Percentiles rank a stretch among this genome's conserved stretches.
Evolutionary conservation across 2,797 vertebrate species (phyloP).

Genomic region (Gallinago stenura): DNA sequence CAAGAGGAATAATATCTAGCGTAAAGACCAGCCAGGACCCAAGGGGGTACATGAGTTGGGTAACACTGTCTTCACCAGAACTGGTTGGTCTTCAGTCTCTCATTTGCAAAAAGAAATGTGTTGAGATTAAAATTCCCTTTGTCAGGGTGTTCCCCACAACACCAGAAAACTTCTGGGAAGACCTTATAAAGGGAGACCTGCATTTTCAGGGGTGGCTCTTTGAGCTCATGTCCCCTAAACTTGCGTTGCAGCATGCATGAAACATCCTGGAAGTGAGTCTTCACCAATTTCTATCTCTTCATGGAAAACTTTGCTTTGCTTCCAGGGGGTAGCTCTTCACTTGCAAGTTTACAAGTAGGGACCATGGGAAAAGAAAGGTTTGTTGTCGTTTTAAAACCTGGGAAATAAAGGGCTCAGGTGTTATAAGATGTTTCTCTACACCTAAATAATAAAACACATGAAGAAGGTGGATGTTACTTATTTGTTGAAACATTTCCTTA

Average conservation of each 20-base stretch:
- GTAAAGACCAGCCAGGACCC: background rate
- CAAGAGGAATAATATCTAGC: background rate
- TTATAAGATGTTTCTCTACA: background rate
- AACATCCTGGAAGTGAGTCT: background rate
- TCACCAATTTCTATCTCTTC: background rate
- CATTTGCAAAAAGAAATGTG: background rate
- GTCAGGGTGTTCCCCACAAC: background rate
- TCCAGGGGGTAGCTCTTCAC: background rate
- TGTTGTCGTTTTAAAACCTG: background rate
- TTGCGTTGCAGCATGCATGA: background rate
- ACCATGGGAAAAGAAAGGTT: background rate
- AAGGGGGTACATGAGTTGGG: background rate
- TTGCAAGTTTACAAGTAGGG: background rate
- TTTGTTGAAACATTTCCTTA: slow-evolving; percentile 7
- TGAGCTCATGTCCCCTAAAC: background rate
- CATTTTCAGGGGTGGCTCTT: background rate
- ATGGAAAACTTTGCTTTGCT: background rate
- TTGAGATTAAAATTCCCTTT: background rate
- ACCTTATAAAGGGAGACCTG: background rate
- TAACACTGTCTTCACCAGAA: background rate
- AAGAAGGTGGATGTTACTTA: background rate
- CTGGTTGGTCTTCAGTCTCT: background rate
- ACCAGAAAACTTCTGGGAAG: background rate
- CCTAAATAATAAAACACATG: background rate
- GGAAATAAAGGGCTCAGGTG: background rate